phyloP scores from a whole-genome alignment of 2,888 invertebrate species.

The Drosophila trichaetosa region DNA sequence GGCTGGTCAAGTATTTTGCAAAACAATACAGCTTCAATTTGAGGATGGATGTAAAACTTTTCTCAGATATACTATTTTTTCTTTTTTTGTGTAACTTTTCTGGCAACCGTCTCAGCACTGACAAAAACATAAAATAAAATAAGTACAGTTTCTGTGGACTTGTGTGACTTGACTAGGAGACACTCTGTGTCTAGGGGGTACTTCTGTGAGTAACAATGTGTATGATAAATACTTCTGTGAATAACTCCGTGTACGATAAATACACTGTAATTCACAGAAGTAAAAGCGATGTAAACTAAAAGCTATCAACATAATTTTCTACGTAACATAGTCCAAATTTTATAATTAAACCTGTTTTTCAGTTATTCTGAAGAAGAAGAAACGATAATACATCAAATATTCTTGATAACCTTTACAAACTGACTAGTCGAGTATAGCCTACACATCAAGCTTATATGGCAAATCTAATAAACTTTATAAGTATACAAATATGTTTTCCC shows the following conservation, averaged over 20 bases:
- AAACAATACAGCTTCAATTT: slow-evolving; percentile 75
- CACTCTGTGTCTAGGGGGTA: background rate
- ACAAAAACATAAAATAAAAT: slow-evolving; percentile 14
- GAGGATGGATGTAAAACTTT: slow-evolving; percentile 66
- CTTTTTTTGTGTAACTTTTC: slow-evolving; percentile 43
- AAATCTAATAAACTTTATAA: background rate
- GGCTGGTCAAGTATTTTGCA: slow-evolving; percentile 61
- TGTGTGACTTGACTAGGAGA: background rate
- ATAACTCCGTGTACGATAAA: background rate
- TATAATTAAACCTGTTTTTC: background rate
- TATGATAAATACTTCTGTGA: background rate
- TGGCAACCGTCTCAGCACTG: slow-evolving; percentile 38
- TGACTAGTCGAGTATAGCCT: background rate
- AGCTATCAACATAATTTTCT: background rate
- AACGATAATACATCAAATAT: background rate
- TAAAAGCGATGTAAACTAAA: background rate
- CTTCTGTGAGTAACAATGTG: background rate
- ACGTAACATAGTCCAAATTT: background rate
- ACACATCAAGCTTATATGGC: background rate
- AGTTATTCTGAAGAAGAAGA: background rate
- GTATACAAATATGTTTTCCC: background rate
- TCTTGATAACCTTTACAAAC: background rate
- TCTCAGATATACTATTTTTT: slow-evolving; percentile 12
- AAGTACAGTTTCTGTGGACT: background rate
- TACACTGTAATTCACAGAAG: background rate